Conservation (phyloP, 2,113 vertebrate species). For the rat (Rattus norvegicus) region GRCr8 NC_086028.1:37073501-37074000, state of each 20-base stretch:
- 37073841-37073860: neutral
- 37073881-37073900: neutral
- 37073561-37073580: neutral
- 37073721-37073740: neutral
- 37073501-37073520: slow-evolving; percentile 26
- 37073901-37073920: neutral
- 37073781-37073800: neutral
- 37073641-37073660: neutral
- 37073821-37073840: neutral
- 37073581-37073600: neutral
- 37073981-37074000: neutral
- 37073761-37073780: neutral
- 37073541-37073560: slow-evolving; percentile 23
- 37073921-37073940: neutral
- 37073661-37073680: neutral
- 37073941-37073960: neutral
- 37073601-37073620: neutral
- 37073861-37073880: neutral
- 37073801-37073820: neutral
- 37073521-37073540: slow-evolving; percentile 23
- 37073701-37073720: neutral
- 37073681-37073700: neutral
- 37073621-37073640: neutral
- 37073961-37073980: neutral
- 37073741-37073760: neutral